Evolutionary conservation across 2,888 invertebrate species (phyloP).

Genomic region (Formica aserva): DNA sequence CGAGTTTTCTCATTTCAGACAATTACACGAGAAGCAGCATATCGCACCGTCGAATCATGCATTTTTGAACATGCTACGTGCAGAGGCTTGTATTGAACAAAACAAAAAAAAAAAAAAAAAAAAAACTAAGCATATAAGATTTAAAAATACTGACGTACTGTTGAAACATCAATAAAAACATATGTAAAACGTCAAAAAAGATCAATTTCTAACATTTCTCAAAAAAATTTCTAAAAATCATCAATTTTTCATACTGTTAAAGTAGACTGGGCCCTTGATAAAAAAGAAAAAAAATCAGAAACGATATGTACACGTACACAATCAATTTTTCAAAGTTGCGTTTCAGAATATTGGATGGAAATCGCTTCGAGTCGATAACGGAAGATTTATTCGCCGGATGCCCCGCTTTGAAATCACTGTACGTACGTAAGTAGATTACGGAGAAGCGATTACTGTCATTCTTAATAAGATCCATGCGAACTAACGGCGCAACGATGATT

Average conservation of each 20-base stretch:
- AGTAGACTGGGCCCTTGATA: not conserved
- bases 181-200: no score
- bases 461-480: constrained; percentile 44
- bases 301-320: not conserved
- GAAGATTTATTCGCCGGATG: constrained; percentile 86
- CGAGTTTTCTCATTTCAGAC: no score
- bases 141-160: no score
- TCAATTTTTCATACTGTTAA: not conserved
- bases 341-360: constrained; percentile 86
- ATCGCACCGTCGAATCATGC: no score
- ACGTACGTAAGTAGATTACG: constrained; percentile 79
- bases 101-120: no score
- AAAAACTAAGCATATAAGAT: no score
- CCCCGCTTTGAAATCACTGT: constrained; percentile 86
- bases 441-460: constrained; percentile 16
- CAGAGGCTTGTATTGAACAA: no score
- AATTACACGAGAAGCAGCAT: no score
- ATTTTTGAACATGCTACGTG: no score
- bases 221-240: not conserved
- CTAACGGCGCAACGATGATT: constrained; percentile 61
- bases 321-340: not conserved
- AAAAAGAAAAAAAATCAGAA: not conserved
- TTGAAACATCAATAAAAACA: no score
- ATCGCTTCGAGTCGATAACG: constrained; percentile 85
- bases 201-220: no score